Evolutionary conservation across 2,797 vertebrate species (phyloP).

Genomic region (Thalassophryne amazonica): DNA sequence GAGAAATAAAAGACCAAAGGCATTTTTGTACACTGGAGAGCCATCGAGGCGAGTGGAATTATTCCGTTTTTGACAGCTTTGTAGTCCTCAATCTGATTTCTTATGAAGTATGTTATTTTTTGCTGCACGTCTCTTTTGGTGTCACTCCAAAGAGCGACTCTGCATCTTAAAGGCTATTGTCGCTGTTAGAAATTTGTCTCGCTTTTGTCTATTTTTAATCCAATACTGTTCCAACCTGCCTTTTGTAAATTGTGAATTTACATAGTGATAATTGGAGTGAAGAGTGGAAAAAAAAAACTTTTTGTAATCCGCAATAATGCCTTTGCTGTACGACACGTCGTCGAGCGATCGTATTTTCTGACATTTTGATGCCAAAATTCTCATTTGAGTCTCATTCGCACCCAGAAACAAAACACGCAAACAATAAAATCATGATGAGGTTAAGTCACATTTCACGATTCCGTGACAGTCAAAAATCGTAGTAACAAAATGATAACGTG

Average conservation of each 20-base stretch:
- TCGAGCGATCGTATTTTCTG: constrained; percentile 43
- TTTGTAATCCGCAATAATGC: constrained; percentile 68
- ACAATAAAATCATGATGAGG: constrained; percentile 35
- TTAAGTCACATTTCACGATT: constrained; percentile 41
- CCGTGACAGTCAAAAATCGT: constrained; percentile 39
- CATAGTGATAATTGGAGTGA: constrained; percentile 47
- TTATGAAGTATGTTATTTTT: constrained; percentile 66
- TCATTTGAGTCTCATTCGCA: constrained; percentile 27
- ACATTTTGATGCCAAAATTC: constrained; percentile 47
- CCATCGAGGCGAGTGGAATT: constrained; percentile 57
- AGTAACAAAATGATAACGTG: constrained; percentile 15
- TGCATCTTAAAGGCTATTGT: constrained; percentile 49
- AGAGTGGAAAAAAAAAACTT: constrained; percentile 3
- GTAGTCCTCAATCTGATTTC: constrained; percentile 65
- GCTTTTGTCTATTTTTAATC: constrained; percentile 72
- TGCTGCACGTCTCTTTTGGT: constrained; percentile 61
- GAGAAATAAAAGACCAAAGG: constrained; percentile 74
- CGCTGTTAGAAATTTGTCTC: constrained; percentile 62
- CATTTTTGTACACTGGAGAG: constrained; percentile 71
- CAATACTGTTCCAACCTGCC: constrained; percentile 44
- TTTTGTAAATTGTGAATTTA: constrained; percentile 61
- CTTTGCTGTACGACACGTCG: constrained; percentile 59
- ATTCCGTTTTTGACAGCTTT: constrained; percentile 70
- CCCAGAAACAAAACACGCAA: constrained; percentile 11
- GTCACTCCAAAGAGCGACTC: constrained; percentile 68